Evolutionary conservation across 2,797 vertebrate genomes (phyloP).

Genomic region (Cirrhinus mrigala): DNA sequence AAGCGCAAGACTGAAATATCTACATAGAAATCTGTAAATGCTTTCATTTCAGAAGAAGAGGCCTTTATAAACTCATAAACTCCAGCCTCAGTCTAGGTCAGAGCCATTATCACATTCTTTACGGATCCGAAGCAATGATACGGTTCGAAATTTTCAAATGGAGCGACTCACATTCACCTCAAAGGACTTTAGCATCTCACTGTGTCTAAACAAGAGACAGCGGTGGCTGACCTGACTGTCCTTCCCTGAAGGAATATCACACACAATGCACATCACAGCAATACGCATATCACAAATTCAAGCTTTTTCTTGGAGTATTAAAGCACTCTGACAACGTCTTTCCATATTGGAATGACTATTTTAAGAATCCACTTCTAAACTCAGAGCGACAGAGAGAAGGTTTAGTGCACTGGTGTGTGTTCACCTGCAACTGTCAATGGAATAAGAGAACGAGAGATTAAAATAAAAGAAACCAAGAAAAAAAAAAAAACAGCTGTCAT

Average conservation of each 20-base stretch:
- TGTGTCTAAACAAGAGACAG: slow-evolving; percentile 5
- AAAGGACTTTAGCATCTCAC: slow-evolving; percentile 3
- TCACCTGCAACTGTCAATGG: background rate
- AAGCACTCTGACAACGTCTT: background rate
- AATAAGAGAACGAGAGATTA: background rate
- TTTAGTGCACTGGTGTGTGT: background rate
- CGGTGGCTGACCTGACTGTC: background rate
- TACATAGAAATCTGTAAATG: slow-evolving; percentile 19
- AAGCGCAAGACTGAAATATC: background rate
- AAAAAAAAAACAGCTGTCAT: background rate
- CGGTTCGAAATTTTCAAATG: background rate
- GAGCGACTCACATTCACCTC: slow-evolving; percentile 5
- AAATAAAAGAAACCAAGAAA: background rate
- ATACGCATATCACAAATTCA: slow-evolving; percentile 23
- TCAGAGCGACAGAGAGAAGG: background rate
- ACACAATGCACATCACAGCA: slow-evolving; percentile 10
- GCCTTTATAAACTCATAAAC: background rate
- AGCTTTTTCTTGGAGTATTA: slow-evolving; percentile 21
- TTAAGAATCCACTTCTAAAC: slow-evolving; percentile 21
- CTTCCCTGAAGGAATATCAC: slow-evolving; percentile 12
- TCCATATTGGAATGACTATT: slow-evolving; percentile 5
- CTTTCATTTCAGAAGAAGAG: background rate
- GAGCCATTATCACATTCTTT: slow-evolving; percentile 6
- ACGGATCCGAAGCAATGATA: background rate
- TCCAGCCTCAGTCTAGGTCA: background rate